Evolutionary conservation across 1,140 invertebrate genomes (phyloP), one percentile per base, ranked within the genome.

Genomic region (Drosophila paulistorum): DNA sequence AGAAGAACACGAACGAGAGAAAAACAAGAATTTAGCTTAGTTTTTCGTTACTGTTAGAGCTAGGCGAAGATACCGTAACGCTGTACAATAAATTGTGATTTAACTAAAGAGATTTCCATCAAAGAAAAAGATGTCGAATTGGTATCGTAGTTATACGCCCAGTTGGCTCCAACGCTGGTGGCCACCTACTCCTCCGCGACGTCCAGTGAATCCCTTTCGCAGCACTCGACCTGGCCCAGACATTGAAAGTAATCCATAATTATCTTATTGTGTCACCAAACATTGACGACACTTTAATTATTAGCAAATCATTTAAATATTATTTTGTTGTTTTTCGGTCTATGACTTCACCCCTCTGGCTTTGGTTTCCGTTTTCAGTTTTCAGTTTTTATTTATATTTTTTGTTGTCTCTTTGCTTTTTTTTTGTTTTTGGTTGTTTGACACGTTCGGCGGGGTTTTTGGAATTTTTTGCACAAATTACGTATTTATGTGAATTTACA

Each of bases 101-200:
- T 60, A 65, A 59, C 57, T 59, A 11, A 20, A 45, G 59, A 42
- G 54, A 42, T 17, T 33, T 17, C 30, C 11, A 4, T 60, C n/a
- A 68, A 33, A 61, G 57, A 37, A n/a, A 0, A 63, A 41, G 33
- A 91, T 91, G 90, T 60, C 55, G 59, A 65, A 71, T 69, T 91
- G 86, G 90, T 91, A 91, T 77, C 66, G 83, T n/a, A 79, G 62
- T 41, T 90, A 90, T 67, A 68, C 90, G 10, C 90, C 90, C 41
- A 69, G 64, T 45, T 91, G 90, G 90, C 23, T 89, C 13, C 81
- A 91, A 61, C 83, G 86, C 41, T 91, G 76, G 74, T 81, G 71
- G 84, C 72, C 71, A 3, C 82, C 76, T 2, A 33, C 63, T 3
- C 81, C 63, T 3, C 81, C 62, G 7, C 85, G 65, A 6, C 69